These are phyloP conservation scores for Furcifer pardalis DNA, from an alignment of 2,797 vertebrate genomes.

Conservation along the genomic window DNA sequence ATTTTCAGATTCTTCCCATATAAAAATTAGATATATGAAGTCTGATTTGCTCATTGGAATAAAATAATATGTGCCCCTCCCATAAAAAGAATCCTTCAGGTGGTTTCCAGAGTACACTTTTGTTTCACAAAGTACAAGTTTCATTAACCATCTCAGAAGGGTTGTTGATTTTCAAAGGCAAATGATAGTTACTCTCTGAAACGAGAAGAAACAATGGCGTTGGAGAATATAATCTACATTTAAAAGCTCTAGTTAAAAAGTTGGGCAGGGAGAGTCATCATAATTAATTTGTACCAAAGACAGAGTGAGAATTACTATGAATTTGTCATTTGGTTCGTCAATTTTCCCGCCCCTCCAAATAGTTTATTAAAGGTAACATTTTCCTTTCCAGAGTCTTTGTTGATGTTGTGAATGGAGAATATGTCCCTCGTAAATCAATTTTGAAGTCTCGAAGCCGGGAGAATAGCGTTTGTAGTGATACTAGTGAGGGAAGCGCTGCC, in stretches of 20 bases:
- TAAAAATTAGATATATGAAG: neutral
- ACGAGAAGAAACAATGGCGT: conserved; percentile 30
- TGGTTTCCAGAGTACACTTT: conserved; percentile 37
- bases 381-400: conserved; percentile 87
- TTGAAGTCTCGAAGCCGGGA: conserved; percentile 95
- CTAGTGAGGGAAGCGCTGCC: conserved; percentile 91
- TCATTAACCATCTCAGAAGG: neutral
- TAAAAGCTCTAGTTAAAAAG: conserved; percentile 47
- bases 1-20: neutral
- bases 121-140: neutral
- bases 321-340: conserved; percentile 60
- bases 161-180: conserved; percentile 13
- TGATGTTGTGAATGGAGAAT: conserved; percentile 93
- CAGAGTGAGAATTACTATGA: conserved; percentile 57
- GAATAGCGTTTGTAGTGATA: conserved; percentile 96
- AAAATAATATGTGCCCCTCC: neutral
- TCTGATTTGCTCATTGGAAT: neutral
- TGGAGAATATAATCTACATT: conserved; percentile 10
- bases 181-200: neutral
- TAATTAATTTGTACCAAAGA: conserved; percentile 66
- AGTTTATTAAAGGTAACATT: conserved; percentile 59
- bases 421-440: conserved; percentile 94
- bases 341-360: conserved; percentile 19
- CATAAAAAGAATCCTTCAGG: neutral
- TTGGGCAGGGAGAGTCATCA: conserved; percentile 53